phyloP scores from a whole-genome alignment of 2,888 invertebrate genomes.

The Cryptus armator region DNA sequence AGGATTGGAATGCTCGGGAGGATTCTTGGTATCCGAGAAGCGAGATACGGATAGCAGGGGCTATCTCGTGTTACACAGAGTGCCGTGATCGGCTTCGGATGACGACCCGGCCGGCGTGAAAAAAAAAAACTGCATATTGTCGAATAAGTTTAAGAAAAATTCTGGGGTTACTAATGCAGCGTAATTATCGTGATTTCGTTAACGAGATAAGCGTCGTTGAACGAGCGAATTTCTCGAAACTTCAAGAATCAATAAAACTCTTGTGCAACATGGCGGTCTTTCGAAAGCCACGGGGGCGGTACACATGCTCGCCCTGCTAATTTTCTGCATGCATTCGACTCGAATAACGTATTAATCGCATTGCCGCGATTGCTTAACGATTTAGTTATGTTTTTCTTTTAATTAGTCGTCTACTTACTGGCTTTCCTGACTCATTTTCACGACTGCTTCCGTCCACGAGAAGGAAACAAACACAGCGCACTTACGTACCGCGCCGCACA shows the following conservation, averaged over 20 bases:
- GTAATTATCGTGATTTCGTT: neutral
- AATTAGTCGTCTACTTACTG: slow-evolving; percentile 79
- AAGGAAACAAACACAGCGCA: slow-evolving; percentile 80
- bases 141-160: neutral
- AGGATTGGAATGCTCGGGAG: slow-evolving; percentile 53
- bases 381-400: neutral
- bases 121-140: neutral
- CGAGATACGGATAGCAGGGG: slow-evolving; percentile 31
- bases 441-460: slow-evolving; percentile 70
- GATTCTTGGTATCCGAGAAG: slow-evolving; percentile 52
- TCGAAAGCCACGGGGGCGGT: slow-evolving; percentile 77
- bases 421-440: slow-evolving; percentile 83
- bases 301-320: slow-evolving; percentile 1
- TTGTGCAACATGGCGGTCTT: slow-evolving; percentile 83
- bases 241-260: slow-evolving; percentile 85
- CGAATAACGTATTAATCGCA: neutral
- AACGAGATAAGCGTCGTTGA: slow-evolving; percentile 23
- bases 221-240: slow-evolving; percentile 78
- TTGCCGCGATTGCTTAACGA: neutral
- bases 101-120: slow-evolving; percentile 49
- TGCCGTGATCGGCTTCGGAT: slow-evolving; percentile 27
- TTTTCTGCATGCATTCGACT: neutral
- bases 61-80: slow-evolving; percentile 66
- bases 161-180: neutral
- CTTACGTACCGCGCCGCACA: slow-evolving; percentile 76